These are phyloP conservation scores for Agelastica alni DNA, from an alignment of 2,888 invertebrate species.

Conservation along the genomic window DNA sequence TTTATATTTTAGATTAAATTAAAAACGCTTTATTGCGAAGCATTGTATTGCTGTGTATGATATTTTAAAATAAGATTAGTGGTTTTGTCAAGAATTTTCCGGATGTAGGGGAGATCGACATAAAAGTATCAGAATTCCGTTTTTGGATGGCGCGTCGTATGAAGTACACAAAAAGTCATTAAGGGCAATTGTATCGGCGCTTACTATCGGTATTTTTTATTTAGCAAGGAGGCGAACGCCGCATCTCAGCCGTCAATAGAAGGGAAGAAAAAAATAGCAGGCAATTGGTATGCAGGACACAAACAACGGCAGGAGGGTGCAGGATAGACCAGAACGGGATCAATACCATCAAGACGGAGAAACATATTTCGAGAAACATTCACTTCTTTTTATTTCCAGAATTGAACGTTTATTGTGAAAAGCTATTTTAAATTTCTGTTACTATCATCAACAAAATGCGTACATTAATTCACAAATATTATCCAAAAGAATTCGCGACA, in stretches of 20 bases:
- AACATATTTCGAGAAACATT: slow-evolving; percentile 54
- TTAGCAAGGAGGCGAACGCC: slow-evolving; percentile 43
- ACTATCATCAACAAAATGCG: too few relatives aligned
- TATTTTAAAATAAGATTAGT: slow-evolving; percentile 11
- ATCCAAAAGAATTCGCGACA: too few relatives aligned
- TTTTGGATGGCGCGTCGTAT: slow-evolving; percentile 18
- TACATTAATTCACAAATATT: too few relatives aligned
- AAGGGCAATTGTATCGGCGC: slow-evolving; percentile 52
- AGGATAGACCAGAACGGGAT: slow-evolving; percentile 59
- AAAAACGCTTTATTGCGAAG: too few relatives aligned
- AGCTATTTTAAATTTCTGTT: too few relatives aligned
- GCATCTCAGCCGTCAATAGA: slow-evolving; percentile 30
- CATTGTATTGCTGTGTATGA: neutral
- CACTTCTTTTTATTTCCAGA: slow-evolving; percentile 42
- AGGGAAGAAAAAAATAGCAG: slow-evolving; percentile 59
- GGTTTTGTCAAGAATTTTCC: slow-evolving; percentile 14
- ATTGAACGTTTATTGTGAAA: too few relatives aligned
- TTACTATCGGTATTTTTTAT: slow-evolving; percentile 54
- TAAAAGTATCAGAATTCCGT: slow-evolving; percentile 20
- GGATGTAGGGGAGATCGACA: slow-evolving; percentile 17
- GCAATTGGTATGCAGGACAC: slow-evolving; percentile 68
- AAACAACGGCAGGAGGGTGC: slow-evolving; percentile 56
- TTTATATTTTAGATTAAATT: too few relatives aligned
- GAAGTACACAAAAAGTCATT: slow-evolving; percentile 46
- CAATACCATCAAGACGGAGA: slow-evolving; percentile 57